Percentiles rank a stretch among this genome's conserved stretches.
phyloP scores from a whole-genome alignment of 2,888 invertebrate genomes.

The Conomelus anceps region DNA sequence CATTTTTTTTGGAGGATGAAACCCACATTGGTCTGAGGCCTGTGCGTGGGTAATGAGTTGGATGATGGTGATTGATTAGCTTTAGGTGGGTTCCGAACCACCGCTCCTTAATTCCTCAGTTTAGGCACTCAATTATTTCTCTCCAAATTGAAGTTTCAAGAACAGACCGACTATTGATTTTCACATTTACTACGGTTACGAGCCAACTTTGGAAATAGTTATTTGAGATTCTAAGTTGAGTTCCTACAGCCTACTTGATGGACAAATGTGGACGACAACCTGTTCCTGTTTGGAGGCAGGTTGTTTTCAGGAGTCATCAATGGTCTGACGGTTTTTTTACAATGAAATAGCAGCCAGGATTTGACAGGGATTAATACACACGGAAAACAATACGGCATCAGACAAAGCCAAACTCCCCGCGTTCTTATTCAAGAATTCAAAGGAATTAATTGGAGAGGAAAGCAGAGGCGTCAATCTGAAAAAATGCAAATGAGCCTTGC shows the following conservation, averaged over 20 bases:
- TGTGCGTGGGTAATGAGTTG: too few relatives aligned
- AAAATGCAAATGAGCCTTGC: background rate
- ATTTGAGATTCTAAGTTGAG: background rate
- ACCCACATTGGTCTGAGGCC: too few relatives aligned
- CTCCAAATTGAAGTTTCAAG: background rate
- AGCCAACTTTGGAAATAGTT: background rate
- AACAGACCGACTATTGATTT: background rate
- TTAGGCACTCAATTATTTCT: background rate
- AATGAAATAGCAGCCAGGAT: background rate
- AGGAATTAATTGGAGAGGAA: background rate
- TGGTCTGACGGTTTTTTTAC: background rate
- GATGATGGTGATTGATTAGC: too few relatives aligned
- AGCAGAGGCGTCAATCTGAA: background rate
- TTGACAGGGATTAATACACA: background rate
- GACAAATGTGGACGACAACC: background rate
- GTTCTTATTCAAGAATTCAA: background rate
- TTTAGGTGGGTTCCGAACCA: too few relatives aligned
- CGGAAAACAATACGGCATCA: background rate
- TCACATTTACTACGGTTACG: too few relatives aligned
- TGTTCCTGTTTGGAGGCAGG: background rate
- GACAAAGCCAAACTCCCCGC: background rate
- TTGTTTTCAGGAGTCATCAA: background rate
- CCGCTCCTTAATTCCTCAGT: background rate
- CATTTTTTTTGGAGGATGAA: too few relatives aligned
- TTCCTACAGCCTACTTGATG: background rate